Conservation (phyloP, 2,797 vertebrate genomes). For the Enteromius trimaculatus region DNA sequence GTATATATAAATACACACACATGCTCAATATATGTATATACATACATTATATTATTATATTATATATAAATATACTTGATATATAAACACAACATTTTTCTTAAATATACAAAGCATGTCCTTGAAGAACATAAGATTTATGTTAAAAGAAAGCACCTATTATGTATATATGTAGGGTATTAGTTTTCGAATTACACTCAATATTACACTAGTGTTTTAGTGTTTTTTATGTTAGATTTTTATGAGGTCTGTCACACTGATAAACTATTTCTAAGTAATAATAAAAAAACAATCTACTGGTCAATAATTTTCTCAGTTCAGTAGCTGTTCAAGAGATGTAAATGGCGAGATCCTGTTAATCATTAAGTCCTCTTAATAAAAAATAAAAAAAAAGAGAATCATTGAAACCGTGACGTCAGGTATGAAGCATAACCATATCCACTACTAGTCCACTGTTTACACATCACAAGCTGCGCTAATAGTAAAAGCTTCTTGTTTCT, state of each 20-base stretch:
- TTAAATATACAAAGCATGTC: no score
- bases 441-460: constrained; percentile 14
- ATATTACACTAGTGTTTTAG: background rate
- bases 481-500: background rate
- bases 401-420: background rate
- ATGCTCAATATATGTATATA: no score
- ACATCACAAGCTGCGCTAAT: background rate
- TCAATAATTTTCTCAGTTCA: background rate
- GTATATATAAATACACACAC: no score
- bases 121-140: no score
- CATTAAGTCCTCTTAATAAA: constrained; percentile 1
- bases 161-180: background rate
- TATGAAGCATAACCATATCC: background rate
- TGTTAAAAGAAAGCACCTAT: background rate
- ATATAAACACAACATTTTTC: no score
- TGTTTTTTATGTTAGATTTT: constrained; percentile 26
- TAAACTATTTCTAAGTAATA: background rate
- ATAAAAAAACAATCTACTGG: background rate
- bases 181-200: background rate
- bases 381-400: background rate
- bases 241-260: constrained; percentile 1
- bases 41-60: no score
- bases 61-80: no score
- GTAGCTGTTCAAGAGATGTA: background rate
- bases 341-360: constrained; percentile 12